phyloP scores from a whole-genome alignment of 2,113 vertebrate genomes.

The Diadophis punctatus region DNA sequence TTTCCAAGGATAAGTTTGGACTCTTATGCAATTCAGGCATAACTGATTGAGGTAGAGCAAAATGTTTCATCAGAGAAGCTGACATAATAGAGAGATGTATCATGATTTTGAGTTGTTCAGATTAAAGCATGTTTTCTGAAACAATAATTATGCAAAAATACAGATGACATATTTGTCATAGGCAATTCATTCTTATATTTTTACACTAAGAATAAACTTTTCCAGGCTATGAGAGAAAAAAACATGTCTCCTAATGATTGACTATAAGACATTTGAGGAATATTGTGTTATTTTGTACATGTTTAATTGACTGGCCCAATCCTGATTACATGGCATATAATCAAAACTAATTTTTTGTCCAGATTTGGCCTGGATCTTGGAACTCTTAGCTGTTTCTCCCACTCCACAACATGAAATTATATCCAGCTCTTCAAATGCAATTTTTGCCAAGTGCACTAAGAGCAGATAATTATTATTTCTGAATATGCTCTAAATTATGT shows the following conservation, averaged over 20 bases:
- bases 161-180: not conserved
- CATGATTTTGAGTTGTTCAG: not conserved
- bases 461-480: slow-evolving; percentile 19
- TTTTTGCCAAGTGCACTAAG: slow-evolving; percentile 35
- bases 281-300: not conserved
- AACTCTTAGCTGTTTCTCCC: not conserved
- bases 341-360: not conserved
- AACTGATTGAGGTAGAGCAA: not conserved
- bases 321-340: not conserved
- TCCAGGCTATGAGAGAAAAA: not conserved
- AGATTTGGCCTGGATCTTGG: slow-evolving; percentile 18
- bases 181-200: not conserved
- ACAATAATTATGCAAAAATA: not conserved
- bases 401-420: not conserved
- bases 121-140: not conserved
- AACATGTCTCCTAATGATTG: not conserved
- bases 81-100: not conserved
- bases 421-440: slow-evolving; percentile 26
- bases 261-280: not conserved
- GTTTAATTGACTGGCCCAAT: not conserved
- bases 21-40: not conserved
- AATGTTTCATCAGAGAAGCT: not conserved
- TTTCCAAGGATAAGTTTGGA: not conserved
- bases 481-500: slow-evolving; percentile 34
- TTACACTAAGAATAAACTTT: not conserved